Evolutionary conservation across 2,113 vertebrate genomes (phyloP).

Genomic region (Hylia prasina): DNA sequence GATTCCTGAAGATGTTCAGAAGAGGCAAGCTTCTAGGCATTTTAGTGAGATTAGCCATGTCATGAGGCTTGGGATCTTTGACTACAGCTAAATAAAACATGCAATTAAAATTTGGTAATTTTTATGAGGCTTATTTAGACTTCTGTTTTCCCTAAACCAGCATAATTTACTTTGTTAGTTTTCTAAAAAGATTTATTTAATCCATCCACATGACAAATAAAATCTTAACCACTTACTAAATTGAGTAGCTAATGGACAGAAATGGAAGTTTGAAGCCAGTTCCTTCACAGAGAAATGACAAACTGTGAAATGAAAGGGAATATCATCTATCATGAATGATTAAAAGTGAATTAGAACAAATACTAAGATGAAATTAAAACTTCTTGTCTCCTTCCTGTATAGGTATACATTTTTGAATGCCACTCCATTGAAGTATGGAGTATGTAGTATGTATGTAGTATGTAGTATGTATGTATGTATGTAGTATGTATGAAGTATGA

Average conservation of each 20-base stretch:
- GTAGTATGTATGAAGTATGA: too few species aligned
- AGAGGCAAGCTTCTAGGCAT: not conserved
- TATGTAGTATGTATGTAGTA: too few species aligned
- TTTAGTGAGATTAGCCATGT: not conserved
- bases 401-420: not conserved
- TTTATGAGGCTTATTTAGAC: not conserved
- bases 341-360: not conserved
- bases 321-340: not conserved
- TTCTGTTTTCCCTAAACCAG: not conserved
- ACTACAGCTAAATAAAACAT: not conserved
- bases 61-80: not conserved
- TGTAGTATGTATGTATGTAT: too few species aligned
- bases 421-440: not conserved
- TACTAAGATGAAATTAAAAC: not conserved
- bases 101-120: not conserved
- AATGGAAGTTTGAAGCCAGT: not conserved
- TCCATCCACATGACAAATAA: not conserved
- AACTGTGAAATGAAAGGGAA: not conserved
- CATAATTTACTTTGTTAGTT: not conserved
- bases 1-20: not conserved
- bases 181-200: not conserved
- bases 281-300: not conserved
- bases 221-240: not conserved
- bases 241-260: not conserved
- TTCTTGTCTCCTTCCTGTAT: not conserved